Percentiles rank a stretch among this genome's conserved stretches.
phyloP scores from a whole-genome alignment of 2,888 invertebrate genomes.

The Mythimna loreyi region DNA sequence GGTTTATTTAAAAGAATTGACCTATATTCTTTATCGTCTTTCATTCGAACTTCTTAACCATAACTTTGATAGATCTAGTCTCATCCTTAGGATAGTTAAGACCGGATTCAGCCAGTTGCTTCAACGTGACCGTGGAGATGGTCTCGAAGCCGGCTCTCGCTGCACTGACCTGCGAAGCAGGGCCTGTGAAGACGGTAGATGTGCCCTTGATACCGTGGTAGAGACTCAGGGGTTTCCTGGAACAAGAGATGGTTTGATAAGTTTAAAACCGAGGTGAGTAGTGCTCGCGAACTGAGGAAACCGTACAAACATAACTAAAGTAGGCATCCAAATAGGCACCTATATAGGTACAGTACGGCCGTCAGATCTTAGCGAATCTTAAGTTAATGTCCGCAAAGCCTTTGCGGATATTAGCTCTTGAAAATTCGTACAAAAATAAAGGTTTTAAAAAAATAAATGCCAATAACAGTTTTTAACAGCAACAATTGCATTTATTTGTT shows the following conservation, averaged over 20 bases:
- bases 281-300: too few relatives aligned
- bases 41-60: slow-evolving; percentile 73
- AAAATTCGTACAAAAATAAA: too few relatives aligned
- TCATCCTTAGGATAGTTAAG: slow-evolving; percentile 76
- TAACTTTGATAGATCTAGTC: slow-evolving; percentile 72
- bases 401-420: too few relatives aligned
- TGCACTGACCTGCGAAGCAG: slow-evolving; percentile 79
- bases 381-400: too few relatives aligned
- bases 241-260: slow-evolving; percentile 33
- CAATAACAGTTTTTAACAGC: too few relatives aligned
- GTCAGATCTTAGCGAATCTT: too few relatives aligned
- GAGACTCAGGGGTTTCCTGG: slow-evolving; percentile 75
- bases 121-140: slow-evolving; percentile 66
- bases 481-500: too few relatives aligned
- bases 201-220: slow-evolving; percentile 75
- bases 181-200: slow-evolving; percentile 79
- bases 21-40: background rate
- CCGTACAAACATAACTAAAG: too few relatives aligned
- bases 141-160: slow-evolving; percentile 73
- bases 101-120: slow-evolving; percentile 75
- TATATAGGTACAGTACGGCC: too few relatives aligned
- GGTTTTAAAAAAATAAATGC: too few relatives aligned
- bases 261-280: background rate
- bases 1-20: background rate
- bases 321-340: too few relatives aligned